Base-by-base conservation (phyloP, 2,888 invertebrate genomes). In the Melinaea marsaeus region DNA sequence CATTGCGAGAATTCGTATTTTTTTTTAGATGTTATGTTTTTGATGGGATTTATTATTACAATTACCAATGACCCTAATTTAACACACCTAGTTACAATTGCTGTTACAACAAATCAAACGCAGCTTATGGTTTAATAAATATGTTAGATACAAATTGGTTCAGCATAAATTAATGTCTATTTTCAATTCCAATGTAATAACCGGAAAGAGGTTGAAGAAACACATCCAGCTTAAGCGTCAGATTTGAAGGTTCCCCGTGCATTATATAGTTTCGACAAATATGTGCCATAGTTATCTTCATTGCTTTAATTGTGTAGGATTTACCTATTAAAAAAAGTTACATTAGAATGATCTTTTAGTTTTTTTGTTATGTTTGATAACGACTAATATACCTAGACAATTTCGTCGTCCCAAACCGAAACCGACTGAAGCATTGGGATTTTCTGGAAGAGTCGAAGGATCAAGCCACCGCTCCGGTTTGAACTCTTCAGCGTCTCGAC, bases 221-320 rank as follows among this genome's bases (percentile, higher is more conserved):
- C 2, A 51, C 51, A 9, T 51, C 51, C 4, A 51, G 32, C 13
- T 13, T 51, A 6, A 51, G 22, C 32, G 13, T 32, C 11, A 51
- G 7, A 6, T 51, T 51, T 32, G 51, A 22, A 7, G 13, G 22
- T n/a, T 51, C 32, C 9, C 55, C 35, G 5, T 34, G 11, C 5
- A 55, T 11, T 55, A 51, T 13, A 32, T 22, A 51, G 48, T 51
- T 51, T 51, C 48, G 48, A 22, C 75, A 54, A 13, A 78, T 48
- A 60, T 77, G 74, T 0, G 70, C 68, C 4, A 76, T 48, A 0
- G 66, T 64, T 0, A 64, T 67, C 55, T 78, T 78, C 76, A 79
- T 71, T 0, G 71, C 69, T 61, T 73, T 68, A 70, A 72, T 73
- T 0, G 74, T 73, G 54, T 75, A 77, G 45, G 64, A 61, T 45